Evolutionary conservation across 2,113 vertebrate genomes (phyloP), one percentile per base, ranked within the genome.

Genomic region (Atlantisia rogersi): DNA sequence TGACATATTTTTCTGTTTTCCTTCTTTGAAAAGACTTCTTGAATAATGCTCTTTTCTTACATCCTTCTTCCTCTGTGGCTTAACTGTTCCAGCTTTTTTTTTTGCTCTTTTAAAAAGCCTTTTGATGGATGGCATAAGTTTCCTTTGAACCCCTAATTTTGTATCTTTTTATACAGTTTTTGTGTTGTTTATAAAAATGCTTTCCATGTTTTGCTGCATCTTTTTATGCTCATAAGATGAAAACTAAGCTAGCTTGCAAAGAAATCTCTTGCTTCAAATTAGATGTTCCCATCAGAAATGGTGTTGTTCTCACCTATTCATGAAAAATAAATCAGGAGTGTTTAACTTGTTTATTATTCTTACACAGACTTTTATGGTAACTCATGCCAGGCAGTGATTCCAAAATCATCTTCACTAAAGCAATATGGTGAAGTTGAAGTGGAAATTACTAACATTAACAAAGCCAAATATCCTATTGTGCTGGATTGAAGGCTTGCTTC

Each of bases 261-360:
- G 76, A 70, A 70, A 37, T 86, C 26, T 50, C 55, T 71, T 94
- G 28, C 63, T 92, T 92, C 46, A 77, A 62, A 85, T 85, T 46
- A 91, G 59, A 17, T 83, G 48, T 65, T 86, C 42, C n/a, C n/a
- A 56, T 70, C 71, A 80, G 59, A 77, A 94, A 35, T 63, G 75
- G 40, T 94, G 80, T 75, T 90, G 11, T 77, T 93, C 40, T 90
- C 44, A 84, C 60, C 83, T 94, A 10, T 64, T 92, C 18, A 40
- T 59, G 82, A 87, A 95, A 95, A 93, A 87, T 40, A 80, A 77
- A 92, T 91, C 55, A 74, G 55, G 55, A n/a, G 63, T 73, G 76
- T 96, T 96, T 91, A 82, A 50, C 48, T 79, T 82, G 14, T 73
- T 91, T 95, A 50, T 87, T 92, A 80, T 90, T 88, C 35, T 31